A percentile compares a stretch with the other conserved stretches of the same genome.
Evolutionary conservation across 2,797 vertebrate species (phyloP).

Genomic region (Lepidocolaptes lacrymiger): DNA sequence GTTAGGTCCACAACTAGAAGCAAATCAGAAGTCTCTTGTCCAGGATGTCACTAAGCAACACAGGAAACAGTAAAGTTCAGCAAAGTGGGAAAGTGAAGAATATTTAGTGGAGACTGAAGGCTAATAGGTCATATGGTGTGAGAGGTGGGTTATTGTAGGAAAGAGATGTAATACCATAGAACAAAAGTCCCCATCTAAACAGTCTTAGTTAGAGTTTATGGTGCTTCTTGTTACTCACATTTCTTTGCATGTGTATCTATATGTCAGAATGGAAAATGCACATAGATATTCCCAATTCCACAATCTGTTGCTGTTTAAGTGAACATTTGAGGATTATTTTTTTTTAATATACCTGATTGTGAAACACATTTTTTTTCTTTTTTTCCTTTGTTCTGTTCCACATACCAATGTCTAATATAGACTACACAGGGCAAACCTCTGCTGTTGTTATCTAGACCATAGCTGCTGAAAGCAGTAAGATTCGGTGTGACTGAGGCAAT

Average conservation of each 20-base stretch:
- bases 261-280: not conserved
- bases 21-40: not conserved
- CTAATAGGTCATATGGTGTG: not conserved
- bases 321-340: not conserved
- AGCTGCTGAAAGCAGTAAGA: not conserved
- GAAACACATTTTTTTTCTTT: not conserved
- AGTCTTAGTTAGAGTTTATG: not conserved
- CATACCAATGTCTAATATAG: not conserved
- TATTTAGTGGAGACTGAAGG: not conserved
- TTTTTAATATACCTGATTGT: not conserved
- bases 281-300: not conserved
- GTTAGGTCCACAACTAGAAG: not conserved
- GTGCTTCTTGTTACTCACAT: not conserved
- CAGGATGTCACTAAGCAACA: fast-evolving
- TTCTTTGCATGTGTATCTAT: not conserved
- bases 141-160: not conserved
- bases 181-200: not conserved
- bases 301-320: not conserved
- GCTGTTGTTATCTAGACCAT: not conserved
- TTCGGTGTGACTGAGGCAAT: not conserved
- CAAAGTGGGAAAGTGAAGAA: not conserved
- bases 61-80: not conserved
- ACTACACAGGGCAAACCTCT: not conserved
- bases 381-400: not conserved
- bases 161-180: not conserved